A percentile compares a stretch with the other conserved stretches of the same genome.
Conservation (phyloP, 2,797 vertebrate species). For the Macropus fuliginosus region DNA sequence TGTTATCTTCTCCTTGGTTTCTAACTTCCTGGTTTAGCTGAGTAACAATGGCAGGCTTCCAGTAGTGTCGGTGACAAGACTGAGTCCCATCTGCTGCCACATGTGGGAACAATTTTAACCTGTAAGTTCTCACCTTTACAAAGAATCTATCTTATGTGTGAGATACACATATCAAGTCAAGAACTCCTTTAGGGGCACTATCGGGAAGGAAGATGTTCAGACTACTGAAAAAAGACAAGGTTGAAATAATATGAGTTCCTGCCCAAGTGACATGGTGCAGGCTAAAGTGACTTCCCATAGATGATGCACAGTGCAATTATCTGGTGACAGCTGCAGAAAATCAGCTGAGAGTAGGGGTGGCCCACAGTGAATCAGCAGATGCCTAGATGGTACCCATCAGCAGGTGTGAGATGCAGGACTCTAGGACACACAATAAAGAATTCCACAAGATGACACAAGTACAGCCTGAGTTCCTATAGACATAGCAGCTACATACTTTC, state of each 20-base stretch:
- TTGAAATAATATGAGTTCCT: conserved; percentile 93
- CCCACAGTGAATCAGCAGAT: conserved; percentile 93
- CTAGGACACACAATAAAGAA: conserved; percentile 93
- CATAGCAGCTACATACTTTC: conserved; percentile 71
- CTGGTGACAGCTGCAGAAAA: conserved; percentile 94
- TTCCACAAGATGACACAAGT: conserved; percentile 94
- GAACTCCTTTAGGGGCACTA: conserved; percentile 93
- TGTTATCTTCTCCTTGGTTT: conserved; percentile 91
- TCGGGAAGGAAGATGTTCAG: conserved; percentile 94
- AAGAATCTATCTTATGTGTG: conserved; percentile 93
- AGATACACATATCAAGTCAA: conserved; percentile 90
- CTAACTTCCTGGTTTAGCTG: conserved; percentile 90
- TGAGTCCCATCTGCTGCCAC: conserved; percentile 90
- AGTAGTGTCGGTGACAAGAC: conserved; percentile 91
- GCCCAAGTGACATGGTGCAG: conserved; percentile 93
- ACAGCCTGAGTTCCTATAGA: conserved; percentile 93
- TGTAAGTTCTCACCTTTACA: conserved; percentile 94
- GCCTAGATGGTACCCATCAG: conserved; percentile 95
- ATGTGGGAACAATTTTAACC: conserved; percentile 92
- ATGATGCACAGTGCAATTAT: conserved; percentile 94
- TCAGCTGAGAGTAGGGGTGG: conserved; percentile 93
- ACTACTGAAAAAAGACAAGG: conserved; percentile 96
- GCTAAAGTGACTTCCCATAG: conserved; percentile 94
- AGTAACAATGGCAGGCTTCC: conserved; percentile 91
- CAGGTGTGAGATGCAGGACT: conserved; percentile 99